Conservation (phyloP, 2,888 invertebrate species). For the Patella caerulea region DNA sequence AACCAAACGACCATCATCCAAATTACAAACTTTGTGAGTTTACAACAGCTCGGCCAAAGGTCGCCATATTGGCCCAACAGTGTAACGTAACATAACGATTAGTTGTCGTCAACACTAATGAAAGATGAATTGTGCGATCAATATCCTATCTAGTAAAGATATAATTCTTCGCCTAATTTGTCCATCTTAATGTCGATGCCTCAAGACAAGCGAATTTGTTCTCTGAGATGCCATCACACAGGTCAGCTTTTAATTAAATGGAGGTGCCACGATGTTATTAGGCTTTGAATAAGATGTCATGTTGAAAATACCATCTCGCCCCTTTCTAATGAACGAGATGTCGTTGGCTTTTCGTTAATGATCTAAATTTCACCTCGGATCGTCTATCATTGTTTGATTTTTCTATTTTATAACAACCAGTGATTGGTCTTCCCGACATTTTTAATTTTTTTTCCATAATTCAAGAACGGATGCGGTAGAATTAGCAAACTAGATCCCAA, state of each 20-base stretch:
- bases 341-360: conserved; percentile 15
- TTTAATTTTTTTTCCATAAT: no score
- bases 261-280: conserved; percentile 19
- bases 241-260: conserved; percentile 27
- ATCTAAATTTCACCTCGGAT: conserved; percentile 19
- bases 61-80: no score
- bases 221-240: conserved; percentile 25
- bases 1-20: no score
- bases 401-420: background rate
- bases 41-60: no score
- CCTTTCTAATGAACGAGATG: conserved; percentile 12
- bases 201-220: conserved; percentile 32
- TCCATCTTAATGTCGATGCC: conserved; percentile 29
- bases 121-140: conserved; percentile 38
- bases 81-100: conserved; percentile 24
- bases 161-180: conserved; percentile 39
- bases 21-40: no score
- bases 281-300: conserved; percentile 20
- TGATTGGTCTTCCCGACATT: no score
- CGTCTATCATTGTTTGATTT: conserved; percentile 16
- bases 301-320: conserved; percentile 10
- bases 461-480: no score
- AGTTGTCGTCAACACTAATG: conserved; percentile 36
- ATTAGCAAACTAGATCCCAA: no score
- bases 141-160: conserved; percentile 33